A percentile compares a stretch with the other conserved stretches of the same genome.
These are phyloP conservation scores for Ctenopoma kingsleyae DNA, from an alignment of 2,797 vertebrate genomes.

Conservation along the genomic window DNA sequence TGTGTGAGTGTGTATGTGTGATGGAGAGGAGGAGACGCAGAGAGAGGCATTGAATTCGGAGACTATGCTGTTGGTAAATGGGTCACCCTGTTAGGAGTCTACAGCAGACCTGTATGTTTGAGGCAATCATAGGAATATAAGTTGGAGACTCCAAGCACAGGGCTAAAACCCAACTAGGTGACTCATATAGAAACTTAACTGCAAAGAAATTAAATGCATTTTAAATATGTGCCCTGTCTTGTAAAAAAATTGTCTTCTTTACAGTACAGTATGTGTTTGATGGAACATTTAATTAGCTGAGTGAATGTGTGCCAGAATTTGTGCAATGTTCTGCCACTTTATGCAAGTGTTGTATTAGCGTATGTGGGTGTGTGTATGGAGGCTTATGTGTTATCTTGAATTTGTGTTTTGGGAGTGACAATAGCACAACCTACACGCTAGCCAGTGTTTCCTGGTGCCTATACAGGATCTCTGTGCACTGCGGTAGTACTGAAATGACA, in stretches of 20 bases:
- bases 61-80: slow-evolving; percentile 71
- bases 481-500: slow-evolving; percentile 6
- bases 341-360: slow-evolving; percentile 79
- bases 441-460: slow-evolving; percentile 62
- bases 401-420: slow-evolving; percentile 71
- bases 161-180: slow-evolving; percentile 37
- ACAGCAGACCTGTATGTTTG: slow-evolving; percentile 50
- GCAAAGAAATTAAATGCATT: slow-evolving; percentile 19
- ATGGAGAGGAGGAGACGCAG: slow-evolving; percentile 51
- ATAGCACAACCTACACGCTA: slow-evolving; percentile 72
- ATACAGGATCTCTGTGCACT: slow-evolving; percentile 29
- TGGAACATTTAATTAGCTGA: slow-evolving; percentile 69
- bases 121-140: slow-evolving; percentile 30
- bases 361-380: slow-evolving; percentile 80
- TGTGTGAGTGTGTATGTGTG: slow-evolving; percentile 6
- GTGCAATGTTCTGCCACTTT: slow-evolving; percentile 74
- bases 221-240: slow-evolving; percentile 20
- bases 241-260: slow-evolving; percentile 40
- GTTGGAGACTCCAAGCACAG: slow-evolving; percentile 21
- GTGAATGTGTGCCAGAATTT: slow-evolving; percentile 57
- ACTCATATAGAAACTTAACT: slow-evolving; percentile 24
- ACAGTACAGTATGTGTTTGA: slow-evolving; percentile 47
- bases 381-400: slow-evolving; percentile 79
- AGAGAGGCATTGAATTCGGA: slow-evolving; percentile 56
- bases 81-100: slow-evolving; percentile 74